phyloP scores from a whole-genome alignment of 2,113 vertebrate species.

The Microcebus griseorufus region DNA sequence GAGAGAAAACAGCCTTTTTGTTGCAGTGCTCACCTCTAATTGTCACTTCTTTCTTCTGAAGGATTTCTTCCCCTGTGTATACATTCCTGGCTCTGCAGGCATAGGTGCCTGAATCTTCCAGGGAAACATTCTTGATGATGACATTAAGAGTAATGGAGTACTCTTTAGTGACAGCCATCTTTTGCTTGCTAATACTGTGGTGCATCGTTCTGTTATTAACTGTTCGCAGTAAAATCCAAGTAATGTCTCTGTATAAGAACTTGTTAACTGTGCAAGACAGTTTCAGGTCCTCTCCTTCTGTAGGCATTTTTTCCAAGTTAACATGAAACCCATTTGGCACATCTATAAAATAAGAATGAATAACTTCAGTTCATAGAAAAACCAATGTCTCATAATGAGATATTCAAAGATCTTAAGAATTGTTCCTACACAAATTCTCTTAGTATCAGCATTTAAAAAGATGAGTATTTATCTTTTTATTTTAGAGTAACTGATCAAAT shows the following conservation, averaged over 20 bases:
- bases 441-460: neutral
- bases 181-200: constrained; percentile 77
- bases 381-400: neutral
- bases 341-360: constrained; percentile 87
- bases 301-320: constrained; percentile 87
- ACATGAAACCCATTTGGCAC: constrained; percentile 91
- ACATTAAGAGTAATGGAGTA: constrained; percentile 89
- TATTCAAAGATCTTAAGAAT: neutral
- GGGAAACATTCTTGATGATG: constrained; percentile 90
- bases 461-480: neutral
- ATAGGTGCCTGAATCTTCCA: constrained; percentile 91
- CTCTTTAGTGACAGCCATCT: constrained; percentile 81
- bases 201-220: constrained; percentile 81
- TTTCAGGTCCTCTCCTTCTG: constrained; percentile 91
- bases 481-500: neutral
- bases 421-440: neutral
- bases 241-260: constrained; percentile 91
- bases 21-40: constrained; percentile 93
- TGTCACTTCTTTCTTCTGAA: constrained; percentile 90
- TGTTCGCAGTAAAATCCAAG: constrained; percentile 89
- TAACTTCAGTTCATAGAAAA: constrained; percentile 60
- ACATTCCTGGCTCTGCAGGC: constrained; percentile 91
- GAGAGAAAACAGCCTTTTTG: constrained; percentile 90
- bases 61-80: constrained; percentile 88
- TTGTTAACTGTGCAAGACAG: constrained; percentile 94